These are phyloP conservation scores for Cataglyphis hispanica DNA, from an alignment of 1,140 invertebrate species.

Conservation along the genomic window DNA sequence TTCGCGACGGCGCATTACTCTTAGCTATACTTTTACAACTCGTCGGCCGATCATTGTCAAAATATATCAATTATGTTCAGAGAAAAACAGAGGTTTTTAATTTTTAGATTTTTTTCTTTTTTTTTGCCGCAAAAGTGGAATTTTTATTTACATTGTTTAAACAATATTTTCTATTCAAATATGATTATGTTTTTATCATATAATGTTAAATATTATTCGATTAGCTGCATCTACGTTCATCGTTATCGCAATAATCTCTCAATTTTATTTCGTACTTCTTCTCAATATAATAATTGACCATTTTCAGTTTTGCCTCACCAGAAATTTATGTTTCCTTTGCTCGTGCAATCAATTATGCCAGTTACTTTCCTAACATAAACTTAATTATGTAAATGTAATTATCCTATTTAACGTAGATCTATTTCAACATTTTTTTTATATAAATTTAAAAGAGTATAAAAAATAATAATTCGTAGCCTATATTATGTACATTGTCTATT, in stretches of 20 bases:
- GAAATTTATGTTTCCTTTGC: neutral
- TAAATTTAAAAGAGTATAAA: neutral
- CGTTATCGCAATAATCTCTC: too few species aligned
- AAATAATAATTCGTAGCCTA: neutral
- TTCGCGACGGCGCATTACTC: constrained; percentile 36
- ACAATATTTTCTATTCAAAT: neutral
- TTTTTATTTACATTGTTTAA: neutral
- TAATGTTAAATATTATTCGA: neutral
- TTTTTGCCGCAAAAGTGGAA: neutral
- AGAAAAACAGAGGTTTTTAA: neutral
- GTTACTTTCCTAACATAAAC: neutral
- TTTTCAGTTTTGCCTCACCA: neutral
- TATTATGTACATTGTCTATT: neutral
- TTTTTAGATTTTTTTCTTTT: too few species aligned
- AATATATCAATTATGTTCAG: neutral
- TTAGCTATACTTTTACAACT: constrained; percentile 9
- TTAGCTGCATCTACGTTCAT: neutral
- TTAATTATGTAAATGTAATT: neutral
- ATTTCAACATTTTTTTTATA: neutral
- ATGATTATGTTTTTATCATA: neutral
- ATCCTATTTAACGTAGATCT: neutral
- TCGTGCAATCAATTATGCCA: neutral
- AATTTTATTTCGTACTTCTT: neutral
- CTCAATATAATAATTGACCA: neutral
- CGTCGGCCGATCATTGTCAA: constrained; percentile 20